Evolutionary conservation across 2,113 vertebrate genomes (phyloP), one percentile per base, ranked within the genome.

Genomic region (Anhinga rufa): DNA sequence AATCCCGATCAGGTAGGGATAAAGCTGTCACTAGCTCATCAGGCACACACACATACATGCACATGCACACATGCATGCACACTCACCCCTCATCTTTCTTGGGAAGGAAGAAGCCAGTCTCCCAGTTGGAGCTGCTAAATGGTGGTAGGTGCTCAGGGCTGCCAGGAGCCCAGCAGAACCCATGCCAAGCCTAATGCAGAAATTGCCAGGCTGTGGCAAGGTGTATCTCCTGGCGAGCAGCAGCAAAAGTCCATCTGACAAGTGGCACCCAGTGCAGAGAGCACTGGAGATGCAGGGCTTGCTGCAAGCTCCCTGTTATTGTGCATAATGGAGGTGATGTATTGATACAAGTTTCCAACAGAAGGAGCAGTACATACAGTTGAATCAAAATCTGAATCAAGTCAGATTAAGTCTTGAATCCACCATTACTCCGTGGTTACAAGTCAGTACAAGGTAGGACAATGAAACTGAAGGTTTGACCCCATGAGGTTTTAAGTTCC

Each of bases 251-350:
- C 25, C 48, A 21, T 52, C 54, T 48, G 48, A 62, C 17, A 88
- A 52, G n/a, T 48, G 29, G 22, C 54, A 42, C 46, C 49, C n/a
- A 62, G 32, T 14, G 31, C 61, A 62, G 58, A 68, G 36, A 57
- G 14, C 2, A 10, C 26, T 4, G 4, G 52, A 77, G 46, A 75
- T 29, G 22, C 31, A 60, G 40, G 36, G 21, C 34, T 92, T 36
- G n/a, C 58, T 1, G 0, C 26, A 71, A 55, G 14, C 18, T 62
- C 31, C 34, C 34, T 2, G 0, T 58, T 31, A 40, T 34, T 1
- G 0, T n/a, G 9, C 5, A 3, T 29, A 55, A 62, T 1, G 2
- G 80, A 77, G 49, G 19, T 80, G 34, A 66, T 34, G 31, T 34
- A 29, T 17, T 38, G 29, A n/a, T 32, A 16, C 1, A 80, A 24